Percentiles rank a stretch among this genome's conserved stretches.
These are phyloP conservation scores for Dicyrtoma fusca DNA, from an alignment of 2,888 invertebrate genomes.

Conservation along the genomic window DNA sequence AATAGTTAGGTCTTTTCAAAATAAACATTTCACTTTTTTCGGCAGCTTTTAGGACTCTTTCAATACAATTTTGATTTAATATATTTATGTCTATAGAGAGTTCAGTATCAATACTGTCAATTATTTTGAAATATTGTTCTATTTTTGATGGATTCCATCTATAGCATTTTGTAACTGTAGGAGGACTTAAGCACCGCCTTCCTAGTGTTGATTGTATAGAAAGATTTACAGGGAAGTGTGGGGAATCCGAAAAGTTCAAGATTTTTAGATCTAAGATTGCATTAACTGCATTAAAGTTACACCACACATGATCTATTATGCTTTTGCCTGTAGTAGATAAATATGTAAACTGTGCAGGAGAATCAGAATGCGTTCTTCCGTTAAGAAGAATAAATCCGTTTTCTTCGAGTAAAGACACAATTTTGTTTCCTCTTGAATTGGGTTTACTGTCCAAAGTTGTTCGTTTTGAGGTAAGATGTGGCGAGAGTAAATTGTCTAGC, in stretches of 20 bases:
- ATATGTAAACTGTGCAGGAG: neutral
- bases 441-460: neutral
- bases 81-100: neutral
- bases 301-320: neutral
- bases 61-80: no score
- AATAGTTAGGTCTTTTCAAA: no score
- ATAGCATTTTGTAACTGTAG: no score
- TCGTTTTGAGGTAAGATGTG: neutral
- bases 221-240: neutral
- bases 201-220: neutral
- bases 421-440: neutral
- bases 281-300: neutral
- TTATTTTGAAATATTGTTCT: no score
- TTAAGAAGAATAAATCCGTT: neutral
- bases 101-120: no score
- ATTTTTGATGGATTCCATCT: neutral
- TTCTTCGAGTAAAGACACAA: neutral
- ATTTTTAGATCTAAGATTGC: neutral
- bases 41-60: neutral
- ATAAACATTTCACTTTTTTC: neutral
- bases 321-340: neutral
- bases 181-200: neutral
- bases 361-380: conserved; percentile 3
- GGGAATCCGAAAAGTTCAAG: neutral
- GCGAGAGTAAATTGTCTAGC: neutral